Evolutionary conservation across 53 echinoderm and acorn worm genomes (phyloP), one percentile per base, ranked within the genome.

Genomic region (Zoroaster sp.): DNA sequence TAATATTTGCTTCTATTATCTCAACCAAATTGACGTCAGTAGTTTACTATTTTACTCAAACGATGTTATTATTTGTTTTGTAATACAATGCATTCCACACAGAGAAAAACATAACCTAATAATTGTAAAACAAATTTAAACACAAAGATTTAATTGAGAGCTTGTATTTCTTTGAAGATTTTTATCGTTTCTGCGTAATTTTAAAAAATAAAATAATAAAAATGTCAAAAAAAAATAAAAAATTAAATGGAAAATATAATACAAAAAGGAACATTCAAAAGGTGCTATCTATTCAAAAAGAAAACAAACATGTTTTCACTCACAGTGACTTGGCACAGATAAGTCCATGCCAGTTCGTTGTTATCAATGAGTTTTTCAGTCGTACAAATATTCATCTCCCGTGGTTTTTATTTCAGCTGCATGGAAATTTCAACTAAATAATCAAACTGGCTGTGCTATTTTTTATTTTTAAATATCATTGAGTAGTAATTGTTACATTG

Each of bases 71-170:
- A 51, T 46, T 44, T 17, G 11, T 69, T 85, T 69, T 81, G 43
- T 71, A 85, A 70, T 44, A 42, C 42, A 70, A 85, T 85, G 85
- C 85, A 85, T 85, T 85, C 85, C 85, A 85, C 63, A 28, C 63
- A 25, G 63, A 54, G 28, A 59, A 4, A 54, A 40, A 40, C 10
- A 68, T 41, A 68, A 66, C 35, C 40, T 41, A 32, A 66, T 7
- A 40, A 66, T 11, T 0, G 70, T 70, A 31, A 15, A 7, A 59
- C 63, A 59, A 70, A 37, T 42, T 82, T 67, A 32, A 66, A 31
- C 6, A 66, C n/a, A n/a, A 10, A 13, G 30, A 44, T 66, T 82
- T 4, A 66, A 67, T 36, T n/a, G 38, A 79, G 37, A 79, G 63
- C 63, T 28, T 53, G 51, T 77, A 53, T 77, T 53, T 34, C 32